These are phyloP conservation scores for Catocala nupta DNA, from an alignment of 2,888 invertebrate species.

Conservation along the genomic window DNA sequence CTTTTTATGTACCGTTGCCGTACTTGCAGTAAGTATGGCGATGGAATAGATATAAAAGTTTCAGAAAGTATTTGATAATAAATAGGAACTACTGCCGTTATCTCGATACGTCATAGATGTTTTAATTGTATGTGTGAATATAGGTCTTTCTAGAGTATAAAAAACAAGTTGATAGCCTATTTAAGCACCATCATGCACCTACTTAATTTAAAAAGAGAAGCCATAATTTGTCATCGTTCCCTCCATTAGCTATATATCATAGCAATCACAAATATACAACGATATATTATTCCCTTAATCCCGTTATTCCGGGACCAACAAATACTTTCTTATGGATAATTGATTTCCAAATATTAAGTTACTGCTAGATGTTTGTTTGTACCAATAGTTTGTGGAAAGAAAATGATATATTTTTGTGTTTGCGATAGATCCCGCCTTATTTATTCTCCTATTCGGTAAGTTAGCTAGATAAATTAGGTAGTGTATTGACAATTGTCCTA, in stretches of 20 bases:
- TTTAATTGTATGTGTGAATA: no score
- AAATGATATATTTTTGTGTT: conserved; percentile 68
- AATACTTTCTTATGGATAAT: conserved; percentile 78
- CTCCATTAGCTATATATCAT: conserved; percentile 34
- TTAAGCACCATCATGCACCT: no score
- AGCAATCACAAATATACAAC: conserved; percentile 48
- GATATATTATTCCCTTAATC: conserved; percentile 71
- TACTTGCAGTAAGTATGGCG: no score
- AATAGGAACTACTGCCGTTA: no score
- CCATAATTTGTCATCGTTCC: not conserved
- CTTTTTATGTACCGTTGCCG: no score
- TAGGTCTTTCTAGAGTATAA: no score
- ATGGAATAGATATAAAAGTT: no score
- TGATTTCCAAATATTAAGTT: conserved; percentile 84
- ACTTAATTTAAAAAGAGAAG: not conserved
- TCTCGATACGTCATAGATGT: no score
- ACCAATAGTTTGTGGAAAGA: conserved; percentile 57
- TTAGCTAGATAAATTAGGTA: conserved; percentile 45
- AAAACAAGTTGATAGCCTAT: no score
- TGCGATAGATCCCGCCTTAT: conserved; percentile 51
- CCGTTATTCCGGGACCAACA: conserved; percentile 68
- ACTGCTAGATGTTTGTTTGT: conserved; percentile 66
- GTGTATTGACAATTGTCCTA: conserved; percentile 40
- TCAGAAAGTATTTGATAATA: no score
- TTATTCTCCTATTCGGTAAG: conserved; percentile 48